A percentile compares a stretch with the other conserved stretches of the same genome.
Evolutionary conservation across 2,113 vertebrate genomes (phyloP).

Genomic region (Camelus dromedarius): DNA sequence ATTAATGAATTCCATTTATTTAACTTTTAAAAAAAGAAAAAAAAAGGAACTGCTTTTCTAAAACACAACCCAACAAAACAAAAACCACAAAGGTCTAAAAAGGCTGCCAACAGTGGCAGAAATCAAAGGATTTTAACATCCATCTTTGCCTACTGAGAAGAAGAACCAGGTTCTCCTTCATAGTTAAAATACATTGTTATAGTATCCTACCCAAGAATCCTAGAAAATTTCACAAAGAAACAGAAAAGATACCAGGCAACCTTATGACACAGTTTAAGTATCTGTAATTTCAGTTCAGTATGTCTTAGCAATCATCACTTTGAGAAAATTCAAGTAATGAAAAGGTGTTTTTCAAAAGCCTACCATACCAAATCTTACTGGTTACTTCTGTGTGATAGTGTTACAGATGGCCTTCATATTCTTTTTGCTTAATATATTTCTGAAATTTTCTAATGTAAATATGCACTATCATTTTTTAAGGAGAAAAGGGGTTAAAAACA

Average conservation of each 20-base stretch:
- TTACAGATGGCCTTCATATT: background rate
- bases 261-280: background rate
- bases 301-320: background rate
- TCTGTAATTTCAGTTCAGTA: background rate
- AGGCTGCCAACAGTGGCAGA: background rate
- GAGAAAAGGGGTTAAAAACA: background rate
- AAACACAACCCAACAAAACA: background rate
- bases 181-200: background rate
- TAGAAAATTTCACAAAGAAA: background rate
- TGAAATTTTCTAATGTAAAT: constrained; percentile 28
- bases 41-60: background rate
- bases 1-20: background rate
- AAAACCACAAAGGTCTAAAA: background rate
- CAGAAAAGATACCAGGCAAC: background rate
- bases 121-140: background rate
- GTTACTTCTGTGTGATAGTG: constrained; percentile 4
- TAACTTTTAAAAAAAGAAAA: background rate
- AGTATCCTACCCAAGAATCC: background rate
- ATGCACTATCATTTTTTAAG: background rate
- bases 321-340: background rate
- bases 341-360: background rate
- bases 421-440: constrained; percentile 7
- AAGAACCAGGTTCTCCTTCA: background rate
- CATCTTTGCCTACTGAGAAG: background rate
- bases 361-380: background rate